Base-by-base conservation (phyloP, 1,140 invertebrate species). In the Bombus waltoni region DNA sequence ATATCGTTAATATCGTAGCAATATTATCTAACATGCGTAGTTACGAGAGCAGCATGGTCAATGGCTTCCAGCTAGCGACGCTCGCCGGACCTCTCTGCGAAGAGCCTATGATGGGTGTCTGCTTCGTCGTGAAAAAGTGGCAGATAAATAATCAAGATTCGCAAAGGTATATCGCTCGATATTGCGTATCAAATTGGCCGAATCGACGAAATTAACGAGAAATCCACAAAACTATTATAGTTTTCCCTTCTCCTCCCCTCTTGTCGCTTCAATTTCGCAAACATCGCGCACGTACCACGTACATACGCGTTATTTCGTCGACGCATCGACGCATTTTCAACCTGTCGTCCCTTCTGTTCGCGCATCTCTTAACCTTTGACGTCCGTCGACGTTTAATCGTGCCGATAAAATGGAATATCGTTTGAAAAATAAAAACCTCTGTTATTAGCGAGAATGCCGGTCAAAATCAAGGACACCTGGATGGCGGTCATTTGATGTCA, bases 41-140 rank as follows among this genome's bases (percentile, higher is more conserved):
- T 92, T 98, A 96, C 92, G 97, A 97, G 91, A 97, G 96, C 93
- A 98, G 97, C 94, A 97, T 99, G 93, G 96, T 99, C 3, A 99
- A 98, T 96, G 99, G 99, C 4, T 99, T 99, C 94, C 98, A 99
- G 96, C 94, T 99, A 92, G 98, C 98, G 0, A 97, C 98, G 3
- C 94, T 97, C 28, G 97, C 98, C 72, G 99, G 99, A 9, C 98
- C 98, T 9, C 93, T 99, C 35, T 99, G 99, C 95, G 98, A 99
- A 93, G 99, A 99, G 92, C 98, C 98, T 32, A 98, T 99, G 97
- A 98, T 97, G 96, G 99, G 99, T 3, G 98, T 99, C 1, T 98
- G 97, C 81, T 99, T 99, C 94, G 96, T 98, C 86, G 96, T 99
- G 4, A 97, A 99, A 92, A 97, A 97, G 91, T 98, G 98, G 97